A percentile compares a stretch with the other conserved stretches of the same genome.
These are phyloP conservation scores for Drosophila takahashii DNA, from an alignment of 1,140 invertebrate species.

Conservation along the genomic window DNA sequence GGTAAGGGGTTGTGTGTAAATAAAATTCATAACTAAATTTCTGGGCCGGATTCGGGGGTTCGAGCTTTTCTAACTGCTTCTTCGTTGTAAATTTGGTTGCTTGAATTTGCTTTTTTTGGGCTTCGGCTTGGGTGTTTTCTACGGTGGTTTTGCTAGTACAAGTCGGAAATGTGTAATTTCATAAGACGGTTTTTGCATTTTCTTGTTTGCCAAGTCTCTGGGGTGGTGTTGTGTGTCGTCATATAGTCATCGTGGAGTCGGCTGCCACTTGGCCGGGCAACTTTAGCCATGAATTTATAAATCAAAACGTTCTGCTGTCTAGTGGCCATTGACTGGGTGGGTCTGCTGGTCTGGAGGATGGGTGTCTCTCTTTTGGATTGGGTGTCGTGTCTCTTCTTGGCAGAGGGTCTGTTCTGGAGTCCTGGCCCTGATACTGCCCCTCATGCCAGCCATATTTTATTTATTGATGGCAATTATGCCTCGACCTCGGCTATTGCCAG, in stretches of 20 bases:
- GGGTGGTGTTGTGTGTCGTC: slow-evolving; percentile 37
- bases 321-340: slow-evolving; percentile 53
- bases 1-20: slow-evolving; percentile 33
- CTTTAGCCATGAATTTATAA: slow-evolving; percentile 83
- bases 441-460: slow-evolving; percentile 75
- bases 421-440: slow-evolving; percentile 9
- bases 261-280: slow-evolving; percentile 76
- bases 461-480: slow-evolving; percentile 83
- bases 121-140: slow-evolving; percentile 50
- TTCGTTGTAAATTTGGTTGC: slow-evolving; percentile 51
- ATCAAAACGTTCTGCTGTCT: slow-evolving; percentile 78
- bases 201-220: slow-evolving; percentile 64
- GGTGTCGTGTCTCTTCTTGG: slow-evolving; percentile 42
- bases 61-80: slow-evolving; percentile 33
- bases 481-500: slow-evolving; percentile 78
- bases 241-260: slow-evolving; percentile 38
- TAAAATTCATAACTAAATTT: slow-evolving; percentile 66
- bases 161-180: slow-evolving; percentile 83
- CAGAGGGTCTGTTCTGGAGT: slow-evolving; percentile 19
- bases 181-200: slow-evolving; percentile 78
- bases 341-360: slow-evolving; percentile 22
- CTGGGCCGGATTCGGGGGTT: slow-evolving; percentile 25
- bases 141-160: slow-evolving; percentile 63
- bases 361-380: slow-evolving; percentile 22
- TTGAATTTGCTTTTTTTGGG: slow-evolving; percentile 62